Percentiles rank a stretch among this genome's conserved stretches.
These are phyloP conservation scores for Lithobates sylvaticus DNA, from an alignment of 2,797 vertebrate genomes.

Conservation along the genomic window DNA sequence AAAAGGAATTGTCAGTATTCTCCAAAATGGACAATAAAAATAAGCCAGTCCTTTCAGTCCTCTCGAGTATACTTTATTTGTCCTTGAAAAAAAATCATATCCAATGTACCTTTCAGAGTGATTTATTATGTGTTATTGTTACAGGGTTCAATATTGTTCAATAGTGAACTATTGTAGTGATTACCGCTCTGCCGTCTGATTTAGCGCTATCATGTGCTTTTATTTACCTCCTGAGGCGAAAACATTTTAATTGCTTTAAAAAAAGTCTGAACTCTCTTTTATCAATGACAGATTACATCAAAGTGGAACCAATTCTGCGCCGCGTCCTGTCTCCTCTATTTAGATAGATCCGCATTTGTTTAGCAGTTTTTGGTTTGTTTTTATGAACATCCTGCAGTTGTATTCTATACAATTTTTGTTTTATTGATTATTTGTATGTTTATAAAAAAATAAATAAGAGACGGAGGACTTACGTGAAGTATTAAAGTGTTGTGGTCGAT, in stretches of 20 bases:
- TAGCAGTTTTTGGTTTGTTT: background rate
- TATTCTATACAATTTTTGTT: no score
- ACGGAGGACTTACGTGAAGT: no score
- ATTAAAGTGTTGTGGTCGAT: no score
- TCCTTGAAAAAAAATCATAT: constrained; percentile 81
- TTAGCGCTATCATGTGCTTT: constrained; percentile 84
- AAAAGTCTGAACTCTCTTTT: constrained; percentile 88
- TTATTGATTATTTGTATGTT: no score
- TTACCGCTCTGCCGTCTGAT: constrained; percentile 83
- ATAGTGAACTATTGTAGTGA: constrained; percentile 86
- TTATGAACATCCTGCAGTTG: no score
- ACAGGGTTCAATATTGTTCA: constrained; percentile 90
- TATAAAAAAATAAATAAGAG: no score
- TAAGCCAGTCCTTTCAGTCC: constrained; percentile 70
- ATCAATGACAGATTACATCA: constrained; percentile 85
- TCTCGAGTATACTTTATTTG: constrained; percentile 79
- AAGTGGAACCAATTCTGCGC: constrained; percentile 69
- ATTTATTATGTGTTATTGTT: constrained; percentile 94
- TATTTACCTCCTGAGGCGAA: constrained; percentile 85
- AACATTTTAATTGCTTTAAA: constrained; percentile 94
- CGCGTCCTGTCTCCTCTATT: accelerated
- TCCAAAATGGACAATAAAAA: constrained; percentile 73
- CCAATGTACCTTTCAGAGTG: constrained; percentile 83
- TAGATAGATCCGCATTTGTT: background rate
- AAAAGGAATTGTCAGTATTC: constrained; percentile 69